phyloP scores from a whole-genome alignment of 1,140 invertebrate genomes.

The Neuroterus valhalla region DNA sequence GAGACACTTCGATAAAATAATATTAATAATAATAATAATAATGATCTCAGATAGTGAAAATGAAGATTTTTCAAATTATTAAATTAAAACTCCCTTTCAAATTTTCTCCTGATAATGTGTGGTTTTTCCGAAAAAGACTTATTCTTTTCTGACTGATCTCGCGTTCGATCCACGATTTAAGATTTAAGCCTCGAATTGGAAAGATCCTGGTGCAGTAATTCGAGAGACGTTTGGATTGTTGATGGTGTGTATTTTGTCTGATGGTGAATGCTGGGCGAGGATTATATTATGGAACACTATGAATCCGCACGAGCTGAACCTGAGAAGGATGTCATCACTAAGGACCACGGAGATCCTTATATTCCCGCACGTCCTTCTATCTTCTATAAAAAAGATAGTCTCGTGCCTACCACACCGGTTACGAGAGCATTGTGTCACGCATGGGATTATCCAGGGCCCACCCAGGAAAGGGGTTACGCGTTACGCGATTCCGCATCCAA shows the following conservation, averaged over 20 bases:
- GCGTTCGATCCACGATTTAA: slow-evolving; percentile 38
- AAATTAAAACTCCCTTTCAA: no score
- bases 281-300: slow-evolving; percentile 62
- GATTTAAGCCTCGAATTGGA: slow-evolving; percentile 62
- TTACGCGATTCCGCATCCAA: slow-evolving; percentile 40
- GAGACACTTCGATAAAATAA: no score
- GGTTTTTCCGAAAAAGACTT: background rate
- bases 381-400: background rate
- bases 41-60: no score
- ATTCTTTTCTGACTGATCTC: background rate
- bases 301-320: slow-evolving; percentile 51
- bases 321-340: slow-evolving; percentile 32
- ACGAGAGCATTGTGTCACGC: slow-evolving; percentile 66
- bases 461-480: slow-evolving; percentile 45
- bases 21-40: no score
- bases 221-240: slow-evolving; percentile 41
- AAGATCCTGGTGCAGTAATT: slow-evolving; percentile 63
- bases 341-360: background rate
- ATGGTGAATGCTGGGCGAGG: slow-evolving; percentile 61
- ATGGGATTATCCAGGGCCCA: slow-evolving; percentile 57
- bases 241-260: slow-evolving; percentile 52
- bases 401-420: slow-evolving; percentile 49
- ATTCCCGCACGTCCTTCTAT: slow-evolving; percentile 32
- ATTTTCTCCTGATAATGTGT: no score
- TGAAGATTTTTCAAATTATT: no score